Percentiles rank a stretch among this genome's conserved stretches.
phyloP scores from a whole-genome alignment of 2,888 invertebrate species.

The Microctonus brassicae region DNA sequence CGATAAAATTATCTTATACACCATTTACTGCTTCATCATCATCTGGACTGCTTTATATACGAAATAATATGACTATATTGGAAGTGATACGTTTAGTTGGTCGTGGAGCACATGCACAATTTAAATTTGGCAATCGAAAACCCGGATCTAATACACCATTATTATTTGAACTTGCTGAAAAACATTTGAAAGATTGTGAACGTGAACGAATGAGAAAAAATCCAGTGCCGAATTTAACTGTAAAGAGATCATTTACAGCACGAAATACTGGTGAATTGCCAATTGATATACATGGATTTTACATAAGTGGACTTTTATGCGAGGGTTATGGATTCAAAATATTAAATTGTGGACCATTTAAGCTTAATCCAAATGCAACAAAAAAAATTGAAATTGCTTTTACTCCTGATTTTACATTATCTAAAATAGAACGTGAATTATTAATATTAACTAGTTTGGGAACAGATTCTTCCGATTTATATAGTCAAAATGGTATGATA shows the following conservation, averaged over 20 bases:
- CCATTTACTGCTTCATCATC: conserved; percentile 58
- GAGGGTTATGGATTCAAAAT: conserved; percentile 86
- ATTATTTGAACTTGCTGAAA: conserved; percentile 84
- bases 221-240: conserved; percentile 77
- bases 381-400: conserved; percentile 87
- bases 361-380: conserved; percentile 79
- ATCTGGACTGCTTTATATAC: conserved; percentile 64
- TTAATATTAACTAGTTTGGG: conserved; percentile 75
- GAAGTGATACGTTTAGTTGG: conserved; percentile 88
- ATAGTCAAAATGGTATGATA: conserved; percentile 53
- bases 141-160: conserved; percentile 83
- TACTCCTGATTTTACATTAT: conserved; percentile 88
- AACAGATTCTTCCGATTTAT: conserved; percentile 38
- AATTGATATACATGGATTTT: conserved; percentile 79
- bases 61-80: conserved; percentile 92
- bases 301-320: conserved; percentile 78
- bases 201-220: conserved; percentile 68
- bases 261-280: conserved; percentile 92
- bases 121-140: conserved; percentile 89
- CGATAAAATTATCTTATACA: conserved; percentile 60
- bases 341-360: conserved; percentile 81
- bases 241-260: conserved; percentile 85
- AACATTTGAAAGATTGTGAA: conserved; percentile 75
- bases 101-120: conserved; percentile 86
- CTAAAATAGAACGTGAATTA: conserved; percentile 78